These are phyloP conservation scores for Stylophora pistillata DNA, from an alignment of 64 coral and sea anemone genomes.

Conservation along the genomic window DNA sequence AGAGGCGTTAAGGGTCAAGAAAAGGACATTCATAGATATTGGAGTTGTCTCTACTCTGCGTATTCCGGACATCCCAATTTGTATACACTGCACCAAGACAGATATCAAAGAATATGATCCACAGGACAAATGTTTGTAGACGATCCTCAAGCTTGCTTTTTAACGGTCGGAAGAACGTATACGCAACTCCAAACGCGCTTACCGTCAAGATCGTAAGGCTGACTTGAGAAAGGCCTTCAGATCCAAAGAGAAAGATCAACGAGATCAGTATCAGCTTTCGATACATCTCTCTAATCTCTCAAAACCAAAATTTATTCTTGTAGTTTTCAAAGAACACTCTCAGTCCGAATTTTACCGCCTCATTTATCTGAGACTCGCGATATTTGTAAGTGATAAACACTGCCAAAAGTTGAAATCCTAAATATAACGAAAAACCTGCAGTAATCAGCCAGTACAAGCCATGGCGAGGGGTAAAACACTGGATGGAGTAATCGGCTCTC, in stretches of 20 bases:
- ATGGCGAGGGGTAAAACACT: slow-evolving; percentile 12
- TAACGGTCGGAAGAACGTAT: slow-evolving; percentile 4
- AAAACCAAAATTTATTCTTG: slow-evolving; percentile 8
- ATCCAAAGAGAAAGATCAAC: background rate
- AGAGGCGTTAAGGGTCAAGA: background rate
- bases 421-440: slow-evolving; percentile 51
- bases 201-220: background rate
- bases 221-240: background rate
- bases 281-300: slow-evolving; percentile 8
- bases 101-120: slow-evolving; percentile 23
- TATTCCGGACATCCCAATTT: background rate
- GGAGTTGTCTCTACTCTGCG: background rate
- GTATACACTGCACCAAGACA: background rate
- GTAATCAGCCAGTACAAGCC: slow-evolving; percentile 49
- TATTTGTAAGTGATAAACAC: slow-evolving; percentile 69
- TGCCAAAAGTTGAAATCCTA: slow-evolving; percentile 67
- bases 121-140: background rate
- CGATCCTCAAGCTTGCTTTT: slow-evolving; percentile 3
- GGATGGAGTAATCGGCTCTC: slow-evolving; percentile 31
- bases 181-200: slow-evolving; percentile 5
- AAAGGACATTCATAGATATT: background rate
- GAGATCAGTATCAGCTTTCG: background rate
- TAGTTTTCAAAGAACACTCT: slow-evolving; percentile 21
- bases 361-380: background rate
- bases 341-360: background rate